phyloP scores from a whole-genome alignment of 2,113 vertebrate species.

The Hyla sarda region DNA sequence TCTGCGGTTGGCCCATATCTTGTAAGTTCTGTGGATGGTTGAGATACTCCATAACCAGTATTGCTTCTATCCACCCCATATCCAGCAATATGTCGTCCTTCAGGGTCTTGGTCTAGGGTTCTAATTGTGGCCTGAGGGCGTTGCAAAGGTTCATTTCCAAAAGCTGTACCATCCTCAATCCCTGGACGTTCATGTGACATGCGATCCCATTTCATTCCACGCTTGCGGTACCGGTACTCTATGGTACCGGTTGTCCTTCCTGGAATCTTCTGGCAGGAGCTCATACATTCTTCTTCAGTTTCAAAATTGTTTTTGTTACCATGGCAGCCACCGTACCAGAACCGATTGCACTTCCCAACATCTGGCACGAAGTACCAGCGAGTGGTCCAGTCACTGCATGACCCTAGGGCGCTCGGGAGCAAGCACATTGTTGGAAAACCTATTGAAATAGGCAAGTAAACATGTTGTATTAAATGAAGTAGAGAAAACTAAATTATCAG shows the following conservation, averaged over 20 bases:
- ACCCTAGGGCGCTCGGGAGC: slow-evolving; percentile 84
- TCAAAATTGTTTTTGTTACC: slow-evolving; percentile 92
- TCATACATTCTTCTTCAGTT: slow-evolving; percentile 82
- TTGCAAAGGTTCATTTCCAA: slow-evolving; percentile 11
- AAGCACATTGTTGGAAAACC: slow-evolving; percentile 82
- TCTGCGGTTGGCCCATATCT: neutral
- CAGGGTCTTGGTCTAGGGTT: slow-evolving; percentile 59
- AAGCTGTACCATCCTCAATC: neutral
- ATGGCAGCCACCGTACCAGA: slow-evolving; percentile 93
- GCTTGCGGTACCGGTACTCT: slow-evolving; percentile 49
- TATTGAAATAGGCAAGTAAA: slow-evolving; percentile 62
- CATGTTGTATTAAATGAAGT: no score
- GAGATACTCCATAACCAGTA: neutral
- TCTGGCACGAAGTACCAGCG: slow-evolving; percentile 86
- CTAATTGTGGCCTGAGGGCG: slow-evolving; percentile 11
- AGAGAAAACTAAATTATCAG: no score
- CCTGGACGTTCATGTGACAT: slow-evolving; percentile 8
- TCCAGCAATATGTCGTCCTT: slow-evolving; percentile 18
- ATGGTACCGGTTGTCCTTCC: slow-evolving; percentile 28
- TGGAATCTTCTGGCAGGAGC: slow-evolving; percentile 67
- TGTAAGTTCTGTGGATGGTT: rapidly evolving
- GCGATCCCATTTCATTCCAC: slow-evolving; percentile 33
- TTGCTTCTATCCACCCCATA: slow-evolving; percentile 3
- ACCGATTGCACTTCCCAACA: slow-evolving; percentile 84
- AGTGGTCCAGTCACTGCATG: slow-evolving; percentile 82